Base-by-base conservation (phyloP, 1,140 invertebrate genomes). In the Zaprionus kolodkinae region DNA sequence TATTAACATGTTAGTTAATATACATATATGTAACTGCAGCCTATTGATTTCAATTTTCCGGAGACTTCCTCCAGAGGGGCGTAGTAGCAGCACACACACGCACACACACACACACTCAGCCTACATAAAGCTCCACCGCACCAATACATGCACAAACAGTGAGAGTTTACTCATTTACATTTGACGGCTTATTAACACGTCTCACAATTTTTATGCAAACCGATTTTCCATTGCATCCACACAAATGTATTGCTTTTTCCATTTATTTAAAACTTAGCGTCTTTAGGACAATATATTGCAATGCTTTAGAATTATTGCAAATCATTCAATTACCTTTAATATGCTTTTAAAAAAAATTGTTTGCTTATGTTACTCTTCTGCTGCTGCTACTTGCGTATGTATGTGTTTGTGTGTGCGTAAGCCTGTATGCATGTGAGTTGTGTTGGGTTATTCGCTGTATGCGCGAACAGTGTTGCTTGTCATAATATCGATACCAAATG, bases 181-280 rank as follows among this genome's bases (percentile, higher is more conserved):
- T 38, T 61, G 55, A 66, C 45, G 57, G 69, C 69, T 76, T 35
- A 35, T 66, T 48, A 76, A 76, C 73, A 76, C 73, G 73, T 76
- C 73, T 76, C 56, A 76, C 33, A 30, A 76, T 17, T 72, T 66
- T 72, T 45, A 54, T 57, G 21, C 45, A 63, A 52, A 11, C 2
- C n/a, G 40, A 52, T 63, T 64, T 17, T 25, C 5, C 11, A 3
- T 13, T 9, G 10, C n/a, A n/a, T 33, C 9, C 33, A n/a, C n/a
- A 15, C n/a, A 56, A 13, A 52, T 1, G 38, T 40, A 50, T 11
- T 50, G 27, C 10, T 40, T 38, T 50, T 63, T 35, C 5, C 35
- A 57, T 13, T n/a, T 27, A 25, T 15, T 50, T 1, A 55, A 45
- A n/a, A 43, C 17, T 13, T 9, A 6, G 13, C 4, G 11, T 61